Base-by-base conservation (phyloP, 1,140 invertebrate genomes). In the Carcinoscorpius rotundicauda region DNA sequence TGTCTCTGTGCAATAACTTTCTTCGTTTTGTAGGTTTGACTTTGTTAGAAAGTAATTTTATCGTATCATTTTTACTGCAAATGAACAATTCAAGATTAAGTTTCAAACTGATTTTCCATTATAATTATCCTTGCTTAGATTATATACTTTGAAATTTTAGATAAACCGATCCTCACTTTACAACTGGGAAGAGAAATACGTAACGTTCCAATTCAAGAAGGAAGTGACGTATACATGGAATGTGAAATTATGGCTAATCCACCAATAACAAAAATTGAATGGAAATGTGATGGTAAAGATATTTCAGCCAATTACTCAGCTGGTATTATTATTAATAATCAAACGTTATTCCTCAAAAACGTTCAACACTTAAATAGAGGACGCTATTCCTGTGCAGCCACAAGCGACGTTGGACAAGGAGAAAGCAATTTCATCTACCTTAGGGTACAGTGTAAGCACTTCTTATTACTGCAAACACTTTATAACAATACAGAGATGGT, bases 201-300 rank as follows among this genome's bases (percentile, higher is more conserved):
- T 71, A 86, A 89, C 11, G 85, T 88, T 68, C 87, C 91, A 78
- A 93, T 81, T 52, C 77, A 78, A 64, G 80, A 81, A 70, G 88
- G 88, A 4, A 87, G 87, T 57, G 89, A 93, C 76, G 89, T 93
- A 59, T 92, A 92, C 76, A 87, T 93, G 71, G 90, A 92, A 76
- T 93, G 90, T 77, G 88, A 86, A 74, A 88, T 92, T 66, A 86
- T 86, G 76, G 87, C 89, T 6, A 93, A 92, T 79, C 90, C 91
- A 3, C 86, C 87, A 72, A 83, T 84, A n/a, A 86, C 87, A 74
- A 84, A 87, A 72, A 81, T 91, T 62, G 83, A 85, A 64, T 91
- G 88, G 88, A 88, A 84, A 76, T 87, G 89, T 75, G 85, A 88
- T 71, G 88, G 64, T 4, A 64, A 73, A 51, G 51, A 61, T 3